A percentile compares a stretch with the other conserved stretches of the same genome.
These are phyloP conservation scores for Panzeria rudis DNA, from an alignment of 2,888 invertebrate genomes.

Conservation along the genomic window DNA sequence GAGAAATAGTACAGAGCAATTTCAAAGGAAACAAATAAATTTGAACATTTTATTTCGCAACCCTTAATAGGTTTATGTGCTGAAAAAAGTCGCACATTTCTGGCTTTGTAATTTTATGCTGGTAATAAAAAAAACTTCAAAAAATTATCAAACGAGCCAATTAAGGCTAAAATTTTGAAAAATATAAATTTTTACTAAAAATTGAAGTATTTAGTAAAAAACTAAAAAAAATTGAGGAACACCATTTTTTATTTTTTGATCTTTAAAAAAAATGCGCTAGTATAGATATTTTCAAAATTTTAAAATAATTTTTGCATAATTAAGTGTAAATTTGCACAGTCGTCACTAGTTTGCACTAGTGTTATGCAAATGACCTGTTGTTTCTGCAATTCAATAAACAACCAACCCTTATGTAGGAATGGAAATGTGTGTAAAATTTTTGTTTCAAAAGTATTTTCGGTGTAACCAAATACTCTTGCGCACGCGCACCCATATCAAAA, in stretches of 20 bases:
- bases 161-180: too few species aligned
- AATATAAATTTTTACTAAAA: too few species aligned
- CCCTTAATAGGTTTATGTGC: conserved; percentile 27
- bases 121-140: conserved; percentile 42
- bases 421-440: conserved; percentile 33
- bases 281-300: neutral
- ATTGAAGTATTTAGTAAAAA: too few species aligned
- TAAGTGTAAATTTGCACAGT: conserved; percentile 38
- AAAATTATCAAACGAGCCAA: neutral
- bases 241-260: neutral
- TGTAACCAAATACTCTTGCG: conserved; percentile 56
- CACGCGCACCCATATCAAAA: conserved; percentile 69
- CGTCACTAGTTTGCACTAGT: neutral
- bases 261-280: neutral
- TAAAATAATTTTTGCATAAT: conserved; percentile 26
- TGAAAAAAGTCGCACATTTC: conserved; percentile 39
- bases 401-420: conserved; percentile 11
- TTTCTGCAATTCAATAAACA: conserved; percentile 27
- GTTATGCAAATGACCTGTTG: conserved; percentile 73
- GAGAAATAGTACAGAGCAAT: neutral
- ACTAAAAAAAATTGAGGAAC: too few species aligned
- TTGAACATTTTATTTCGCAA: conserved; percentile 22
- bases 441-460: neutral
- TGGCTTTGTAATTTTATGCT: conserved; percentile 43
- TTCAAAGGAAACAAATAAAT: neutral